Base-by-base conservation (phyloP, 2,797 vertebrate species). In the Acestrorhynchus altus region DNA sequence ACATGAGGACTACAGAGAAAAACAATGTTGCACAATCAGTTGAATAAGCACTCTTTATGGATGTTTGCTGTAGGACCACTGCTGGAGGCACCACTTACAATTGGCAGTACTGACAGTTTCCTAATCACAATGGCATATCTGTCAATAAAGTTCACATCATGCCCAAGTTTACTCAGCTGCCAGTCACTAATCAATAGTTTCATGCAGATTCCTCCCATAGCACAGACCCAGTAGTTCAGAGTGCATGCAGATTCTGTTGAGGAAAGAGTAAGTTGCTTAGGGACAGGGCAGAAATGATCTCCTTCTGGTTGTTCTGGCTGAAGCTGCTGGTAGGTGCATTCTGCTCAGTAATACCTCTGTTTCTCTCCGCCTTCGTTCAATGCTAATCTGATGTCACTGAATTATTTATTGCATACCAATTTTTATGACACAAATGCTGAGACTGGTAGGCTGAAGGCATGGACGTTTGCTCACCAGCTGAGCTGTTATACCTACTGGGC, bases 381-480 rank as follows among this genome's bases (percentile, higher is more conserved):
- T 84, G 74, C 72, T 80, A 81, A 71, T 78, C 54, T 46, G 59
- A 66, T 74, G 73, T 72, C 87, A 44, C 86, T 86, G 88, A 85
- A 88, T 88, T 79, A 83, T 86, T 85, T 83, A 85, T 71, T 79
- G 64, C 39, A 52, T 73, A 65, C 63, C 66, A 75, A 82, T 77
- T 74, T 69, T 77, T 76, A 83, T 76, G 74, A 78, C 70, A 79
- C 74, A 83, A 82, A 71, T 67, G 59, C 57, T 71, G 57, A 74
- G 76, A 74, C 66, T 70, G 73, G 65, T 65, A 78, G 76, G 66
- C 80, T 83, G 65, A 76, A 78, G 81, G 84, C 85, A 80, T 80
- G 84, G 82, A 87, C 83, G 85, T 85, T 83, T 78, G 68, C 73
- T 87, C 49, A 77, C 85, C 88, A 87, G 88, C 86, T 88, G 90